Conservation (phyloP, 2,888 invertebrate genomes). For the Dexiosoma caninum region DNA sequence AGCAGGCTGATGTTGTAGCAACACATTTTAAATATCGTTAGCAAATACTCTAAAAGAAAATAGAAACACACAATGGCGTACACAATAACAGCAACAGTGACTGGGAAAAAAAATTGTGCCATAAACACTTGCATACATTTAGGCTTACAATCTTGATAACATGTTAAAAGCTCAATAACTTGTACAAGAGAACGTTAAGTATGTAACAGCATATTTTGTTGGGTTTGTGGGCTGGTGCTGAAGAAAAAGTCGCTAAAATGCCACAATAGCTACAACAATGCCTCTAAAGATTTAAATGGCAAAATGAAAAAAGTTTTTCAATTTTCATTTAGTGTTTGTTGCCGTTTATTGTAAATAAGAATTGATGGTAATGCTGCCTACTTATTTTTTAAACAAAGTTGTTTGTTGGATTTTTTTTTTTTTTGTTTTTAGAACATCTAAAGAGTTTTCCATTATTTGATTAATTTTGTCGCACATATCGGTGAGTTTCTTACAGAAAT, state of each 20-base stretch:
- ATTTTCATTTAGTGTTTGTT: slow-evolving; percentile 37
- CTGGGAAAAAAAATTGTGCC: slow-evolving; percentile 14
- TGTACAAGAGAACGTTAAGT: slow-evolving; percentile 46
- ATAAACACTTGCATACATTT: slow-evolving; percentile 60
- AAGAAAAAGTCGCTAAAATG: neutral
- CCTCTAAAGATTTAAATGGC: neutral
- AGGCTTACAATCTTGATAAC: slow-evolving; percentile 63
- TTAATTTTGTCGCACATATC: neutral
- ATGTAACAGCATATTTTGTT: slow-evolving; percentile 5
- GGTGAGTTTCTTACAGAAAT: no score
- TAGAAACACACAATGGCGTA: neutral
- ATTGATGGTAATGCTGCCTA: neutral
- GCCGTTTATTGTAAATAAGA: neutral
- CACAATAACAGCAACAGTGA: slow-evolving; percentile 3
- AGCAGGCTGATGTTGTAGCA: slow-evolving; percentile 57
- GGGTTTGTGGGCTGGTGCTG: neutral
- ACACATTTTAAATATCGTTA: slow-evolving; percentile 52
- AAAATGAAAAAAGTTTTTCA: slow-evolving; percentile 58
- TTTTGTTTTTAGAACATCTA: neutral
- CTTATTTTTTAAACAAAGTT: neutral
- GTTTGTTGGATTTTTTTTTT: neutral
- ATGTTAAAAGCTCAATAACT: slow-evolving; percentile 63
- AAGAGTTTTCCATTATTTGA: neutral
- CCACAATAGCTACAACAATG: slow-evolving; percentile 10
- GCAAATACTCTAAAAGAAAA: slow-evolving; percentile 22